Conservation (phyloP, 2,113 vertebrate genomes). For the Hippolais icterina region DNA sequence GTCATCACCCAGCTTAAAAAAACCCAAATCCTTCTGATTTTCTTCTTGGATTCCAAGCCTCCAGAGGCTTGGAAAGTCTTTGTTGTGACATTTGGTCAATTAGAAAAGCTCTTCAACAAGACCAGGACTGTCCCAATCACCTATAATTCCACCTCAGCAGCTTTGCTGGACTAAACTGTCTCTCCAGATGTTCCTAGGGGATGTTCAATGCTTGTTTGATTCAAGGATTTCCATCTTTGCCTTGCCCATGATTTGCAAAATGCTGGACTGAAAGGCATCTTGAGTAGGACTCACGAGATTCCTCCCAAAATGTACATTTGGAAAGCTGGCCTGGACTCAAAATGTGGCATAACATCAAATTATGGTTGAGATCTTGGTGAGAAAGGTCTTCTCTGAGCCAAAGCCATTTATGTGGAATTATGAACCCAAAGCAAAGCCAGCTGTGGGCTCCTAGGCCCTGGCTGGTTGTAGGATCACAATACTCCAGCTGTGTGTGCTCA, state of each 20-base stretch:
- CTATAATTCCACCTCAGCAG: background rate
- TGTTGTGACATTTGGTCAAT: background rate
- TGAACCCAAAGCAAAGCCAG: background rate
- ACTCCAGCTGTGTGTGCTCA: background rate
- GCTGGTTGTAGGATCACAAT: background rate
- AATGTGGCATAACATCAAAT: background rate
- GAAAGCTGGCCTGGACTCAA: background rate
- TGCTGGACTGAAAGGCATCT: background rate
- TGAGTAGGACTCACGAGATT: background rate
- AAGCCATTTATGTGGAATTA: background rate
- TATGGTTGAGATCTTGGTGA: background rate
- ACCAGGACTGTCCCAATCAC: background rate
- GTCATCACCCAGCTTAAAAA: background rate
- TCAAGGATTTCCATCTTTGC: background rate
- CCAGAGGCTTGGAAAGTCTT: background rate
- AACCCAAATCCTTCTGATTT: background rate
- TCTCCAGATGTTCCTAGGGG: background rate
- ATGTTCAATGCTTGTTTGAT: background rate
- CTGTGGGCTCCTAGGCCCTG: rapidly evolving
- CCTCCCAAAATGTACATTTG: background rate
- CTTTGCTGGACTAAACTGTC: background rate
- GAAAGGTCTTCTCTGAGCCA: background rate
- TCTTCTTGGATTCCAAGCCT: background rate
- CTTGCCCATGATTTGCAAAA: background rate
- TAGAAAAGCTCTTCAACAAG: background rate